Evolutionary conservation across 2,888 invertebrate species (phyloP).

Genomic region (Syrphus vitripennis): DNA sequence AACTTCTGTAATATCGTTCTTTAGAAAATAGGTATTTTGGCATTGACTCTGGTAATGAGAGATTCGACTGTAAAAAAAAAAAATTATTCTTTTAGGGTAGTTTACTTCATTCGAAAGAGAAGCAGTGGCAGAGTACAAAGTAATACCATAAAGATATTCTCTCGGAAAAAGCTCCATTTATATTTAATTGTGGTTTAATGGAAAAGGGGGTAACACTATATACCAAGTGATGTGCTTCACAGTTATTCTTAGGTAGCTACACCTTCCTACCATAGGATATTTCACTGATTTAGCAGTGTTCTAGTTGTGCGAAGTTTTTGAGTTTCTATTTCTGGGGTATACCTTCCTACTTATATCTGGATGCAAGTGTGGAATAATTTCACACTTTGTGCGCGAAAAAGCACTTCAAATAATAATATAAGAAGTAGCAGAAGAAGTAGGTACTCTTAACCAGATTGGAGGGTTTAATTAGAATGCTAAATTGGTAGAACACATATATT

Average conservation of each 20-base stretch:
- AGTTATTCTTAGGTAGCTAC: no score
- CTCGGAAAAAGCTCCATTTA: constrained; percentile 37
- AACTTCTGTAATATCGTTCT: no score
- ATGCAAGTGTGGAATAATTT: constrained; percentile 38
- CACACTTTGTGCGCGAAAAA: constrained; percentile 52
- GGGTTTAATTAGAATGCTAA: constrained; percentile 27
- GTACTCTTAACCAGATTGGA: neutral
- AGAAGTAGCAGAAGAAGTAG: constrained; percentile 6
- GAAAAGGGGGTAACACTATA: constrained; percentile 4
- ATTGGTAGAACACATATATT: constrained; percentile 24
- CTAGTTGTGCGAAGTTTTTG: neutral
- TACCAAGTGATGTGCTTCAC: neutral
- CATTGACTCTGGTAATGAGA: no score
- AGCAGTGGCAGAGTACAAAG: neutral
- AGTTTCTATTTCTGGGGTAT: no score
- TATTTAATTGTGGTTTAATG: constrained; percentile 57
- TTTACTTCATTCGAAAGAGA: constrained; percentile 8
- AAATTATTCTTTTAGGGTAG: neutral
- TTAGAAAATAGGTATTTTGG: no score
- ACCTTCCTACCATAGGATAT: neutral
- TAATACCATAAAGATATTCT: neutral
- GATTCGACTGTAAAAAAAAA: neutral
- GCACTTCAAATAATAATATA: constrained; percentile 32
- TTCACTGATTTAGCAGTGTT: constrained; percentile 38
- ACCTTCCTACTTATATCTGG: neutral